phyloP scores from a whole-genome alignment of 2,113 vertebrate species.

The Damaliscus lunatus region DNA sequence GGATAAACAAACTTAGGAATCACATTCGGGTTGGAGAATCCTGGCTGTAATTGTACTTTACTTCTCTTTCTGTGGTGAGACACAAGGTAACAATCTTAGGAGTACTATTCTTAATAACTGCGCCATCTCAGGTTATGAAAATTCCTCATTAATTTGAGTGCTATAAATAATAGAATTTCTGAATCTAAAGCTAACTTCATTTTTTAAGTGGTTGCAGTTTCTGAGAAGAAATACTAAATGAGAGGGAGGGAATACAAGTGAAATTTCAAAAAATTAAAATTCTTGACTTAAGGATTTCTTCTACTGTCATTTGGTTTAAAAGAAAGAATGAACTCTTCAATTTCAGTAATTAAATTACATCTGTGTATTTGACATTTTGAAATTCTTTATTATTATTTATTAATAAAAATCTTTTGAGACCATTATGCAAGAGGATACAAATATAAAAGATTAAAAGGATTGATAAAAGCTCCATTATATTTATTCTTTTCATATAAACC shows the following conservation, averaged over 20 bases:
- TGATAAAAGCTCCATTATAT: slow-evolving; percentile 1
- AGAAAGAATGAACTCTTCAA: not conserved
- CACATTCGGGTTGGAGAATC: slow-evolving; percentile 30
- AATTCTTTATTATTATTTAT: not conserved
- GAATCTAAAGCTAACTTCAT: not conserved
- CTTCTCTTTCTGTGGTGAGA: not conserved
- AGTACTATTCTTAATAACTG: not conserved
- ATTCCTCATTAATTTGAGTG: slow-evolving; percentile 4
- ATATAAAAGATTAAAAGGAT: not conserved
- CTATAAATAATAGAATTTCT: not conserved
- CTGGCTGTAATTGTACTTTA: not conserved
- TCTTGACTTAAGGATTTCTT: not conserved
- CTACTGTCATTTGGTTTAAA: slow-evolving; percentile 49
- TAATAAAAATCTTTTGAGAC: not conserved
- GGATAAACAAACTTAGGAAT: slow-evolving; percentile 51
- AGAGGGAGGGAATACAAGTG: not conserved
- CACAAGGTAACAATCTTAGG: not conserved
- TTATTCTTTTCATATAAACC: not conserved
- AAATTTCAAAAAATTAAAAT: slow-evolving; percentile 31
- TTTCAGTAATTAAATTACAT: slow-evolving; percentile 14
- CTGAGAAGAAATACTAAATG: slow-evolving; percentile 8
- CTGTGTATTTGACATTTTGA: slow-evolving; percentile 18
- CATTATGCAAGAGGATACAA: not conserved
- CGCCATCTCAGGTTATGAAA: not conserved
- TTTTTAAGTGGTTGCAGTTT: slow-evolving; percentile 1